Evolutionary conservation across 1,140 invertebrate genomes (phyloP), one percentile per base, ranked within the genome.

Genomic region (Acyrthosiphon pisum): DNA sequence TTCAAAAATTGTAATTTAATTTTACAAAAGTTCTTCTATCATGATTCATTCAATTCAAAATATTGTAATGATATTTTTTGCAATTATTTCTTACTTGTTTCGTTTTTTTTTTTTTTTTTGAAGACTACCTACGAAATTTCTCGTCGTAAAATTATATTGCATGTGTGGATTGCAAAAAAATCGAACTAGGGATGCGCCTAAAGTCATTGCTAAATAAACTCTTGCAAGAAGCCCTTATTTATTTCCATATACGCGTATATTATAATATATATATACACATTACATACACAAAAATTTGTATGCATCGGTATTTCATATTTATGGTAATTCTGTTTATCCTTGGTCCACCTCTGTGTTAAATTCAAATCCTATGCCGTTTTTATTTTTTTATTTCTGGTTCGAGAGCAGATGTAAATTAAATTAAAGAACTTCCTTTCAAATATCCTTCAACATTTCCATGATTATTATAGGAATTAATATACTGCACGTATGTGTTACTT

Each of bases 231-330:
- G 3, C 26, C 9, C 83, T 46, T 11, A 44, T 41, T 68, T 30
- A 26, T 41, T 81, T 26, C 37, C 37, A 46, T 46, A 26, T n/a
- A 68, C 30, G 60, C 14, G 0, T 84, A 86, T 86, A 23, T 83
- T 35, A 44, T 44, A 44, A 2, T 53, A 22, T 53, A 53, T 53
- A 50, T 53, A 53, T 22, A 22, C 20, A 53, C 6, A 53, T 9
- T 30, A 86, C 2, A 44, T 46, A n/a, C 3, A 44, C 23, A 84
- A 6, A 84, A 6, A 86, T 46, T 23, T 30, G 11, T 2, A 14
- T 46, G 41, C 83, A 86, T 84, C 41, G 83, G 83, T 86, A 46
- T 86, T 86, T 86, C 41, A 86, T 86, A 86, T 86, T 86, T 86
- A 86, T 86, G 83, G 41, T 86, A 86, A 46, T 46, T 86, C 41